These are phyloP conservation scores for Spheniscus mendiculus DNA, from an alignment of 2,113 vertebrate genomes.

Conservation along the genomic window DNA sequence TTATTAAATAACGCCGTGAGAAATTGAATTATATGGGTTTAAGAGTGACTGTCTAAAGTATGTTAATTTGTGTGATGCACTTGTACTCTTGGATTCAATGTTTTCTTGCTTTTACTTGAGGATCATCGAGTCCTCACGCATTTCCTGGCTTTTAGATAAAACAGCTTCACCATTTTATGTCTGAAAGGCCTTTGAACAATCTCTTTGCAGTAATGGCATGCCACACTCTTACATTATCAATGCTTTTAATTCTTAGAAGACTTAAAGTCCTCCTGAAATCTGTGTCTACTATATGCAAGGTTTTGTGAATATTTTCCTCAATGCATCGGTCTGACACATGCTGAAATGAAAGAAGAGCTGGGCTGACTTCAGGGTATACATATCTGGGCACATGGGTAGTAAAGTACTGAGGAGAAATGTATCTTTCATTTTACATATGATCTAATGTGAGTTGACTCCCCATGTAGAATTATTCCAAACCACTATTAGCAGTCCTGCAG, in stretches of 20 bases:
- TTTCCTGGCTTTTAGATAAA: neutral
- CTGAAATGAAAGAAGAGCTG: neutral
- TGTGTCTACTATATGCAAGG: neutral
- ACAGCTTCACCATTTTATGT: neutral
- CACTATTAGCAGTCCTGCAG: neutral
- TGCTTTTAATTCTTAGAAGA: neutral
- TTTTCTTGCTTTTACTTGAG: neutral
- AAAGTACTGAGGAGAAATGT: neutral
- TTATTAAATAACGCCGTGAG: neutral
- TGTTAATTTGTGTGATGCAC: neutral
- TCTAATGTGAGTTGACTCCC: neutral
- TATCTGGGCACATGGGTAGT: neutral
- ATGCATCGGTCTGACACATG: neutral
- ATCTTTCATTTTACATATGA: neutral
- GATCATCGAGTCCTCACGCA: neutral
- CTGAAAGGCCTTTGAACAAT: neutral
- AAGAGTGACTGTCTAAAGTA: neutral
- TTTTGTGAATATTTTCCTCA: neutral
- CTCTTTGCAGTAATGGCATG: neutral
- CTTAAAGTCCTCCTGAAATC: neutral
- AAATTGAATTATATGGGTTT: neutral
- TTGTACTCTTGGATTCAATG: neutral
- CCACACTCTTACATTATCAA: neutral
- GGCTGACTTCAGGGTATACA: fast-evolving
- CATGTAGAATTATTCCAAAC: neutral